Percentiles rank a stretch among this genome's conserved stretches.
Conservation (phyloP, 2,113 vertebrate genomes). For the Butorides virescens region DNA sequence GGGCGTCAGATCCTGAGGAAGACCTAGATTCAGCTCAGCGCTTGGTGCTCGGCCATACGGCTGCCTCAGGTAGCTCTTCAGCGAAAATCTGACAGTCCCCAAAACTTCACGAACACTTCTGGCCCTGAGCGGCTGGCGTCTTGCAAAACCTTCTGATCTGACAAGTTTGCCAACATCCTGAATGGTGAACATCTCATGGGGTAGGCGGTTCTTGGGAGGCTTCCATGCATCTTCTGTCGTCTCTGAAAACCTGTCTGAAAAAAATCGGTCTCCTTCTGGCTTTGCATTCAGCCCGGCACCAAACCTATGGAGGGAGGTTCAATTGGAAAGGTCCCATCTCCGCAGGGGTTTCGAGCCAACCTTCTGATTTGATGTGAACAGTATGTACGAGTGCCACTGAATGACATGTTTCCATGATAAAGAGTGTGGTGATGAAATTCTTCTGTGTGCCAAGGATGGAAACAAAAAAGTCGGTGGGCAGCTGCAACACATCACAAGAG, state of each 20-base stretch:
- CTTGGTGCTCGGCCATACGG: constrained; percentile 48
- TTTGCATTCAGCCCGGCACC: constrained; percentile 25
- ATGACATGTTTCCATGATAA: constrained; percentile 66
- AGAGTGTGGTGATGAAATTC: constrained; percentile 62
- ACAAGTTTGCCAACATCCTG: constrained; percentile 65
- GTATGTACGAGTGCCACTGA: constrained; percentile 48
- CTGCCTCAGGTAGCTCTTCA: constrained; percentile 63
- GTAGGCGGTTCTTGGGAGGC: constrained; percentile 62
- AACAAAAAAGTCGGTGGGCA: constrained; percentile 65
- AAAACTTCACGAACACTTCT: constrained; percentile 54
- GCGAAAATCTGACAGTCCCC: constrained; percentile 38
- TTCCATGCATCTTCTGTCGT: constrained; percentile 63
- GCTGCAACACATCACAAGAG: constrained; percentile 58
- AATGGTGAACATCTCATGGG: constrained; percentile 58
- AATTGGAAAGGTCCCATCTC: constrained; percentile 56
- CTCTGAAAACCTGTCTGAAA: constrained; percentile 59
- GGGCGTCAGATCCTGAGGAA: constrained; percentile 49
- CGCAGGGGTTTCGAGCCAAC: constrained; percentile 41
- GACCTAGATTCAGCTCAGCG: constrained; percentile 34
- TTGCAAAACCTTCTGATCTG: constrained; percentile 66
- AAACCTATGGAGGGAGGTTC: constrained; percentile 57
- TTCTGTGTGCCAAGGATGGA: constrained; percentile 40
- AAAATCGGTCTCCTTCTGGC: constrained; percentile 57
- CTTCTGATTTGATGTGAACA: constrained; percentile 62
- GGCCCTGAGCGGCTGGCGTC: constrained; percentile 49